phyloP scores from a whole-genome alignment of 2,888 invertebrate species.

The Leuctra nigra region DNA sequence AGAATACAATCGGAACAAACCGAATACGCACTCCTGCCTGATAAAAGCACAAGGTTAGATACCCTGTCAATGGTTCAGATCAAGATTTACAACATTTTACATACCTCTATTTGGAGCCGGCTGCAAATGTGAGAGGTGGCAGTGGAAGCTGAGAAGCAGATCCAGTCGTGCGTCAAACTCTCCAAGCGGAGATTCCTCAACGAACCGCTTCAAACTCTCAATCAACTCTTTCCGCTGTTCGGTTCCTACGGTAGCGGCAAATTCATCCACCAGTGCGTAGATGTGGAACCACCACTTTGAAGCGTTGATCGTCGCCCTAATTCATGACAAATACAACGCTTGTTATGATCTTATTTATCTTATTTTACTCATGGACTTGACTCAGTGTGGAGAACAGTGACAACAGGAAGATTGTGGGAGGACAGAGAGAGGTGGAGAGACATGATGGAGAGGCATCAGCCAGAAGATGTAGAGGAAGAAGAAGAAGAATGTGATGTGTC shows the following conservation, averaged over 20 bases:
- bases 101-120: conserved; percentile 41
- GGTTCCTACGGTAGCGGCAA: conserved; percentile 40
- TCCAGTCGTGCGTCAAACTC: conserved; percentile 75
- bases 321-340: conserved; percentile 32
- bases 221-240: conserved; percentile 43
- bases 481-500: too few relatives aligned
- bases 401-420: too few relatives aligned
- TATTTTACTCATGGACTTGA: not conserved
- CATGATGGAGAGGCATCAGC: too few relatives aligned
- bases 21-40: too few relatives aligned
- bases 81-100: too few relatives aligned
- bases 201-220: conserved; percentile 66
- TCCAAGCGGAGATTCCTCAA: conserved; percentile 75
- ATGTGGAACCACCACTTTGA: conserved; percentile 90
- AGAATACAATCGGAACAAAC: too few relatives aligned
- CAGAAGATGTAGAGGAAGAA: too few relatives aligned
- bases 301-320: conserved; percentile 59
- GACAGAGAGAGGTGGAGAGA: too few relatives aligned
- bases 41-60: too few relatives aligned
- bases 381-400: not conserved
- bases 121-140: conserved; percentile 62
- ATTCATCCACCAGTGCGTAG: conserved; percentile 63
- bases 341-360: too few relatives aligned
- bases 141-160: conserved; percentile 73
- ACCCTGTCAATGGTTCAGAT: too few relatives aligned